Evolutionary conservation across 2,797 vertebrate genomes (phyloP).

Genomic region (Siniperca scherzeri): DNA sequence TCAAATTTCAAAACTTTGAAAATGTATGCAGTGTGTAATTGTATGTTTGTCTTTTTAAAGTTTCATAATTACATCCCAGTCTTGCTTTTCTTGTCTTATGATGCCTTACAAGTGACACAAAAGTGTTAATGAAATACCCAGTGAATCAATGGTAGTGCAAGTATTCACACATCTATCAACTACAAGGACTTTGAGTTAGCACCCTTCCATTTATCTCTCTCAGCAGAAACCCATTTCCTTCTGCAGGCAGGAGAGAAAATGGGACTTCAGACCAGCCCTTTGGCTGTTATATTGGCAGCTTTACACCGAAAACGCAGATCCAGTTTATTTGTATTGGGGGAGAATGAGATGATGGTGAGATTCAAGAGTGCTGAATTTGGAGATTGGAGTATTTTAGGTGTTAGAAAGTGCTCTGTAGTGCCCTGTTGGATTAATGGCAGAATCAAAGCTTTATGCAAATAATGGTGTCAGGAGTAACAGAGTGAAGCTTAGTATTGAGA

Average conservation of each 20-base stretch:
- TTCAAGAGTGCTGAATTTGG: constrained; percentile 14
- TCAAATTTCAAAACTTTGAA: not conserved
- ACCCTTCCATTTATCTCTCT: constrained; percentile 28
- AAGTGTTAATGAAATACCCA: constrained; percentile 11
- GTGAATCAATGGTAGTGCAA: not conserved
- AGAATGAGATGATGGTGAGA: constrained; percentile 17
- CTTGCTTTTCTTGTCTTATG: not conserved
- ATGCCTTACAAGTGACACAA: not conserved
- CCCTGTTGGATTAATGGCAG: constrained; percentile 24
- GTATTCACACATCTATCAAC: constrained; percentile 14
- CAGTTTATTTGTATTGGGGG: constrained; percentile 14
- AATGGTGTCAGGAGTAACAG: not conserved
- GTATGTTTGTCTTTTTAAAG: not conserved
- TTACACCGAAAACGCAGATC: constrained; percentile 16
- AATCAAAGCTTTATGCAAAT: constrained; percentile 20
- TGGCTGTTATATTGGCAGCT: constrained; percentile 22
- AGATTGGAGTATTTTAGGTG: constrained; percentile 21
- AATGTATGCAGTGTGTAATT: not conserved
- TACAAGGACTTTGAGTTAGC: constrained; percentile 24
- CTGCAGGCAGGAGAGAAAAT: constrained; percentile 32
- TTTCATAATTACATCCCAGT: not conserved
- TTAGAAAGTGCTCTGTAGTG: not conserved
- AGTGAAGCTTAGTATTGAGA: constrained; percentile 13
- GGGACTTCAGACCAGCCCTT: constrained; percentile 11
- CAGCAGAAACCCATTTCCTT: constrained; percentile 40